Evolutionary conservation across 1,140 invertebrate species (phyloP), one percentile per base, ranked within the genome.

Genomic region (Macrocentrus cingulum): DNA sequence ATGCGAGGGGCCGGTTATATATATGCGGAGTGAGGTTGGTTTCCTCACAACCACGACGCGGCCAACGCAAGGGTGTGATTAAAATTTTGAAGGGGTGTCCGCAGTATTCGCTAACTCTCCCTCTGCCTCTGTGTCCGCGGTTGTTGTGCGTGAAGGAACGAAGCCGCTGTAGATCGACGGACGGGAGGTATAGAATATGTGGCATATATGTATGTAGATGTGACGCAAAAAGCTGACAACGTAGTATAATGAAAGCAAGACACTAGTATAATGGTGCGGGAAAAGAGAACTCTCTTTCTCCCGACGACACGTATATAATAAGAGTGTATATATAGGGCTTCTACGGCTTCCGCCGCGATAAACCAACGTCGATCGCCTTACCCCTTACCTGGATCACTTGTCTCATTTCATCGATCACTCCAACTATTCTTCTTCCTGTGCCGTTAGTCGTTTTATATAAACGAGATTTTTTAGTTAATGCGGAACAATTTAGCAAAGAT

Each of bases 341-440:
- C 74, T 71, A 72, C 59, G 69, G 69, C 69, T 71, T 71, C 71
- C 64, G 66, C 71, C 34, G 65, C 71, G 74, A 77, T 75, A 77
- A 78, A 78, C 75, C 74, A 77, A 77, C 75, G 71, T 74, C 76
- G 75, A 76, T 78, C 72, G 71, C 66, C 74, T 76, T 78, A 78
- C 72, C 63, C 67, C 23, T 49, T 70, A 69, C 77, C 74, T 75
- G 75, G 74, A 77, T 77, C 75, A 72, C 74, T 72, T 62, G 64
- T 67, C 67, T 61, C 71, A 70, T 68, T 67, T 75, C 20, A 29
- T 41, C 49, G 25, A 39, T n/a, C n/a, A n/a, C n/a, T n/a, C n/a
- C n/a, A n/a, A n/a, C n/a, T n/a, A n/a, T n/a, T n/a, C n/a, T n/a
- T n/a, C n/a, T n/a, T n/a, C n/a, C n/a, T n/a, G n/a, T n/a, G n/a